Conservation (phyloP, 2,797 vertebrate species). For the Acanthornis magna region DNA sequence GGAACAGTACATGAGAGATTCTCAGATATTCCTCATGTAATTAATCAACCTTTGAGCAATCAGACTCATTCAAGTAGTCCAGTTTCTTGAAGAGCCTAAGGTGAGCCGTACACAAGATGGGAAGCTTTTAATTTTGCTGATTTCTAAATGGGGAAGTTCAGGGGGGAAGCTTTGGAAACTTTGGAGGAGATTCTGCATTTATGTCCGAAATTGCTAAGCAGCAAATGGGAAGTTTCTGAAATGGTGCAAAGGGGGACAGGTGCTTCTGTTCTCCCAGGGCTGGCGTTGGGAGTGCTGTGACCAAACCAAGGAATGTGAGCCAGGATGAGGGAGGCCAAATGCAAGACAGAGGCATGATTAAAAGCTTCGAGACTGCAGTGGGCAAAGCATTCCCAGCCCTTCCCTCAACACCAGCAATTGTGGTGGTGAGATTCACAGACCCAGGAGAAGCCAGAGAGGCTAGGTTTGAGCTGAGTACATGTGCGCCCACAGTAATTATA, state of each 20-base stretch:
- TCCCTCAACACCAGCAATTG: constrained; percentile 1
- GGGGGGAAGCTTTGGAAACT: neutral
- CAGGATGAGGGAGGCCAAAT: neutral
- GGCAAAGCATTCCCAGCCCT: neutral
- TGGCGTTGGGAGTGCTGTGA: neutral
- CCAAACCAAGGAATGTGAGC: neutral
- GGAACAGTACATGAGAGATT: neutral
- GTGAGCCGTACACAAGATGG: neutral
- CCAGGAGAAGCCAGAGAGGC: constrained; percentile 11
- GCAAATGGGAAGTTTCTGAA: neutral
- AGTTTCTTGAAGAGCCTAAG: neutral
- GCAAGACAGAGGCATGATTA: neutral
- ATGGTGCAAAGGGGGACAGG: neutral
- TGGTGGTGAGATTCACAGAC: constrained; percentile 27
- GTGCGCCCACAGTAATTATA: constrained; percentile 64
- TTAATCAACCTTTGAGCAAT: neutral
- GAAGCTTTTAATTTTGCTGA: neutral
- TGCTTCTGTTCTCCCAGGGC: neutral
- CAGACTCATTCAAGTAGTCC: neutral
- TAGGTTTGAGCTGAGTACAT: constrained; percentile 12
- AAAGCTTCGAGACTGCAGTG: neutral
- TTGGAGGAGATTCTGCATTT: neutral
- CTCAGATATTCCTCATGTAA: neutral
- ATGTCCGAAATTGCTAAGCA: fast-evolving
- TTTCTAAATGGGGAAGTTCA: neutral